Base-by-base conservation (phyloP, 1,140 invertebrate species). In the Leptestheria dahalacensis region DNA sequence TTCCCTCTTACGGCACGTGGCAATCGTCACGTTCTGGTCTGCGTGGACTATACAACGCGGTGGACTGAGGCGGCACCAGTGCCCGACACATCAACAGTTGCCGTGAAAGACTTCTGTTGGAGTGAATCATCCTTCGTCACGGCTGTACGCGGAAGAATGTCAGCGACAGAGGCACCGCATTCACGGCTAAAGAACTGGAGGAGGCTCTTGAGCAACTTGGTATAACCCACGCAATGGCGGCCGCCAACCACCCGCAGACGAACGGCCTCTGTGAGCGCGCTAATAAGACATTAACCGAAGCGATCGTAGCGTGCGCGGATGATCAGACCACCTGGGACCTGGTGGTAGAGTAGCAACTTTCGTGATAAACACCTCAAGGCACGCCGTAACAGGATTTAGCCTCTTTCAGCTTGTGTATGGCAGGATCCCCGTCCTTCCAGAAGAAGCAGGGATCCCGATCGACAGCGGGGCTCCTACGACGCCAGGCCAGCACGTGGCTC, bases 331-430 rank as follows among this genome's bases (percentile, higher is more conserved):
- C 70, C 24, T 71, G 69, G 71, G 66, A 72, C 61, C 41, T 51
- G 26, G 63, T 65, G 21, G 23, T 71, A 12, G 60, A 58, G 21
- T 60, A 2, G 29, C 67, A 20, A 25, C 67, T 12, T 67, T 70
- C 60, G 66, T 68, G 0, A 68, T 68, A 48, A 56, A 65, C 60
- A 56, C 61, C 4, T 59, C 62, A 2, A 59, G 24, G 24, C 75
- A 77, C 56, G 61, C 61, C 46, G 64, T 67, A 0, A 76, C 71
- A 0, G 64, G 67, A 15, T 72, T 65, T 60, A 63, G 69, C 6
- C 71, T 73, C 1, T 71, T 72, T 53, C 70, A 74, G 66, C 25
- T 77, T 3, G 15, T 77, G 12, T 74, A 73, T 53, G 73, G 74
- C 3, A 62, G 63, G 47, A 68, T 71, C 61, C 66, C 72, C 6